Evolutionary conservation across 2,113 vertebrate species (phyloP).

Genomic region (Melozone crissalis): DNA sequence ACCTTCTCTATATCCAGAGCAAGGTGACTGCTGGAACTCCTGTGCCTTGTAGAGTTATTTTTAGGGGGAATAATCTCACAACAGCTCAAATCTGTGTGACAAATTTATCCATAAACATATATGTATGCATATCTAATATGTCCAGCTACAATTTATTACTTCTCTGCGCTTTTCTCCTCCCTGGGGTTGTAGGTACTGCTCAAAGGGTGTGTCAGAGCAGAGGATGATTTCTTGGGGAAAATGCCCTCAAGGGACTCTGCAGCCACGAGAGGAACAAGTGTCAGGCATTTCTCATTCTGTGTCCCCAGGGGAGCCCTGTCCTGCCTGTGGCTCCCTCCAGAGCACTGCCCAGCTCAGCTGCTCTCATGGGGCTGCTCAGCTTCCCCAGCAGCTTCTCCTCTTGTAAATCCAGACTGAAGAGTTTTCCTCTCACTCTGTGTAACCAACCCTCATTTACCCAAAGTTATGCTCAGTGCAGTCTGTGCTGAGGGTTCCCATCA

Average conservation of each 20-base stretch:
- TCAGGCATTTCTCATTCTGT: slow-evolving; percentile 1
- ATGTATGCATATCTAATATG: neutral
- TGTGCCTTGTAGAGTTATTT: neutral
- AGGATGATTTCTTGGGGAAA: slow-evolving; percentile 3
- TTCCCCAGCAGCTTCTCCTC: neutral
- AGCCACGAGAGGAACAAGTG: neutral
- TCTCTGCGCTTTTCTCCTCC: neutral
- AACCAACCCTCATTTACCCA: neutral
- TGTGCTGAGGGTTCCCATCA: rapidly evolving
- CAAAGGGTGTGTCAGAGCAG: neutral
- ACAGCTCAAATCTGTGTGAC: neutral
- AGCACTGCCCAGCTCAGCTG: neutral
- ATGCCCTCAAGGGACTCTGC: neutral
- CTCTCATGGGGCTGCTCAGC: neutral
- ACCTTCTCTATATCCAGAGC: neutral
- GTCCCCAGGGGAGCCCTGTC: no score
- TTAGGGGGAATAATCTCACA: neutral
- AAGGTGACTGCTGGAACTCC: neutral
- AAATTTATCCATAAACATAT: neutral
- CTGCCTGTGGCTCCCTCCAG: neutral
- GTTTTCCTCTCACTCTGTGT: neutral
- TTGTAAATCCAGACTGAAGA: neutral
- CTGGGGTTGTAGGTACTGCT: neutral
- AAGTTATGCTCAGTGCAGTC: neutral
- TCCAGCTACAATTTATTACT: neutral